phyloP scores from a whole-genome alignment of 2,888 invertebrate species.

The Stegophylla sp. region DNA sequence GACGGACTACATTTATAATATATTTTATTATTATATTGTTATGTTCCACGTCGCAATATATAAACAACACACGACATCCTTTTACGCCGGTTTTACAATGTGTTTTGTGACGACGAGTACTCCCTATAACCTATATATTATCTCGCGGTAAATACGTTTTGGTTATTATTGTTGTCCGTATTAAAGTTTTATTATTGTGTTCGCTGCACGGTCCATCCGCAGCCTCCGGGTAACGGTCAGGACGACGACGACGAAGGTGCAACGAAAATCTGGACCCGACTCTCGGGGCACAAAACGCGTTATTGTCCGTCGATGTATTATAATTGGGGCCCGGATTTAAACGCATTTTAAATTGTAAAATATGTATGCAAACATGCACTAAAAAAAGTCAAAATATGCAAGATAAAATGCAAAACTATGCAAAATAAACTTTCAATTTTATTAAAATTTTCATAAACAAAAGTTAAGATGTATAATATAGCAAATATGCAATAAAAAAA shows the following conservation, averaged over 20 bases:
- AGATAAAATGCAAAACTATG: too few relatives aligned
- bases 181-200: too few relatives aligned
- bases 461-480: too few relatives aligned
- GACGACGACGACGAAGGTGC: background rate
- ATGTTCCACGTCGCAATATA: background rate
- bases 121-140: background rate
- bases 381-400: too few relatives aligned
- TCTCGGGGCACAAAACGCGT: background rate
- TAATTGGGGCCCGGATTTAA: too few relatives aligned
- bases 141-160: background rate
- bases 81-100: background rate
- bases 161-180: background rate
- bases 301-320: background rate
- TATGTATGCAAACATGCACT: too few relatives aligned
- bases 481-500: too few relatives aligned
- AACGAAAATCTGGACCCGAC: background rate
- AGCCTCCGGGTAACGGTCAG: background rate
- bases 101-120: background rate
- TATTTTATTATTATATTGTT: too few relatives aligned
- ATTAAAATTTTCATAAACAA: too few relatives aligned
- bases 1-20: background rate
- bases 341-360: too few relatives aligned
- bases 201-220: too few relatives aligned
- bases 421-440: too few relatives aligned
- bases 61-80: background rate